A percentile compares a stretch with the other conserved stretches of the same genome.
Evolutionary conservation across 2,888 invertebrate genomes (phyloP).

Genomic region (Phymatocera aterrima): DNA sequence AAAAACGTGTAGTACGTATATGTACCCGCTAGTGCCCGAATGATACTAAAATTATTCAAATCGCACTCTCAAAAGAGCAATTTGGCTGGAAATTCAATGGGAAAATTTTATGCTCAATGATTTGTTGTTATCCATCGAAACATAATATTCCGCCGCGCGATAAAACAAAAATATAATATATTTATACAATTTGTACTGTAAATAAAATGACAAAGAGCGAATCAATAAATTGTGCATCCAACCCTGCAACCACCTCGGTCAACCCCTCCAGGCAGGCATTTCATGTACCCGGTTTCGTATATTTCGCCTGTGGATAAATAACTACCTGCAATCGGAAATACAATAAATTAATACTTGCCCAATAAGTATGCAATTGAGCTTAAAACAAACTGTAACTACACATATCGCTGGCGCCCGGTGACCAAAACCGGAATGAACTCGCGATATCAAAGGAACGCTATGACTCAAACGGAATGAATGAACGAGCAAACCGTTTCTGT

Average conservation of each 20-base stretch:
- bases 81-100: conserved; percentile 19
- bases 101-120: conserved; percentile 27
- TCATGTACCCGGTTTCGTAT: conserved; percentile 55
- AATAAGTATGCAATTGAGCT: conserved; percentile 36
- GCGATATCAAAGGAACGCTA: not conserved
- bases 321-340: conserved; percentile 28
- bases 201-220: conserved; percentile 41
- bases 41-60: conserved; percentile 34
- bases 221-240: conserved; percentile 46
- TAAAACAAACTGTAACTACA: conserved; percentile 31
- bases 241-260: conserved; percentile 36
- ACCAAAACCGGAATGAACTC: not conserved
- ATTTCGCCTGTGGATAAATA: conserved; percentile 56
- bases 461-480: not conserved
- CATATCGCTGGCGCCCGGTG: too few relatives aligned
- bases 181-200: too few relatives aligned
- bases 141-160: conserved; percentile 14
- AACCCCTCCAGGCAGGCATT: conserved; percentile 60
- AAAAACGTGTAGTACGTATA: too few relatives aligned
- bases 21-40: too few relatives aligned
- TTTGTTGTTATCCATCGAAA: conserved; percentile 37
- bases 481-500: not conserved
- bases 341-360: conserved; percentile 30
- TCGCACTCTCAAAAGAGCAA: conserved; percentile 29
- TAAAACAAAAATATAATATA: conserved; percentile 22